phyloP scores from a whole-genome alignment of 2,113 vertebrate genomes.

The Aramus guarauna region DNA sequence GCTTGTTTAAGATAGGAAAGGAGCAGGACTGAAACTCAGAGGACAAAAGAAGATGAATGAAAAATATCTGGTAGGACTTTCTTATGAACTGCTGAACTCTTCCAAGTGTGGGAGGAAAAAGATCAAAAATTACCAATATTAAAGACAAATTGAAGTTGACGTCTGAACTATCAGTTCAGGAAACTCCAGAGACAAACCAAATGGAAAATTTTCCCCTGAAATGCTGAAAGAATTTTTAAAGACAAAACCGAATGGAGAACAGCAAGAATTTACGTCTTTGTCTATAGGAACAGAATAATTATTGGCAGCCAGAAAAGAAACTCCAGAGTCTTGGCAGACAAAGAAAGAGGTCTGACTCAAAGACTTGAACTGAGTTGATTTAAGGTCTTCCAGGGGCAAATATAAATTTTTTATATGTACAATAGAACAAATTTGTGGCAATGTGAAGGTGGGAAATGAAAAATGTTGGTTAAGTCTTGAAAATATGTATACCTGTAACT shows the following conservation, averaged over 20 bases:
- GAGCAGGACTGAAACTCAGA: neutral
- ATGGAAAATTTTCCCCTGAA: conserved; percentile 52
- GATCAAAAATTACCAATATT: conserved; percentile 37
- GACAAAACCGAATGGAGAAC: conserved; percentile 41
- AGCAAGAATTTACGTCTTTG: conserved; percentile 48
- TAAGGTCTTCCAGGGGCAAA: neutral
- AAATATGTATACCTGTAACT: neutral
- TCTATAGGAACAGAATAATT: conserved; percentile 50
- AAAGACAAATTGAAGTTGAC: conserved; percentile 42
- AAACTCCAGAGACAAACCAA: conserved; percentile 46
- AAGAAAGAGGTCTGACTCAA: neutral
- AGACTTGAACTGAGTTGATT: neutral
- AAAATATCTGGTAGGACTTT: neutral
- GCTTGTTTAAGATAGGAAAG: neutral
- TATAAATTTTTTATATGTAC: neutral
- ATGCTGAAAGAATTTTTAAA: conserved; percentile 37
- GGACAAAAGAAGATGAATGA: neutral
- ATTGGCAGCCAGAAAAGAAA: conserved; percentile 55
- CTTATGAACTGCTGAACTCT: neutral
- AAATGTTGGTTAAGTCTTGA: neutral
- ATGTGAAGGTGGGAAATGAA: neutral
- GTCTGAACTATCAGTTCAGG: conserved; percentile 44
- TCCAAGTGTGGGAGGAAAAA: conserved; percentile 10
- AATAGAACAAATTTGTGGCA: neutral
- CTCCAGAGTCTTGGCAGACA: conserved; percentile 29